Percentiles rank a stretch among this genome's conserved stretches.
These are phyloP conservation scores for Trogon melanurus DNA, from an alignment of 2,113 vertebrate species.

Conservation along the genomic window DNA sequence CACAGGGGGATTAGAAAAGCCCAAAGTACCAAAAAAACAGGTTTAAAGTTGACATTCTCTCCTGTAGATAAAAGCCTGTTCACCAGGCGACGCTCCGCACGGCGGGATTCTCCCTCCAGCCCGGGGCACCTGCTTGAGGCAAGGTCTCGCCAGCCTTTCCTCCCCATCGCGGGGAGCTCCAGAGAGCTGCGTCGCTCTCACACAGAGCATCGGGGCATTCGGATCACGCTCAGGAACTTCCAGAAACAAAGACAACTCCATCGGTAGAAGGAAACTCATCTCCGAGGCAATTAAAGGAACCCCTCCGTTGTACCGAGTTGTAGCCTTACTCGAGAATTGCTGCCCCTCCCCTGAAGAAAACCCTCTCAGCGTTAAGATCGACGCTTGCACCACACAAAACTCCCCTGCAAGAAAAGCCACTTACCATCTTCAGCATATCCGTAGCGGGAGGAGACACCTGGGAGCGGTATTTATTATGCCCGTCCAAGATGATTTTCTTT, in stretches of 20 bases:
- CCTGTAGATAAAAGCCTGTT: background rate
- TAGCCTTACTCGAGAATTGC: background rate
- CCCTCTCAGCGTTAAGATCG: accelerated
- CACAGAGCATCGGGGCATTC: background rate
- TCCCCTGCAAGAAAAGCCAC: background rate
- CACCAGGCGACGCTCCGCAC: accelerated
- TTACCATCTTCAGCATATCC: constrained; percentile 80
- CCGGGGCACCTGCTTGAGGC: background rate
- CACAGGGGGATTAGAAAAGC: background rate
- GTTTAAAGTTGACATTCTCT: background rate
- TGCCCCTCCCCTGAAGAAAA: background rate
- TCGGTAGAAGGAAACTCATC: background rate
- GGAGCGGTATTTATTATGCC: constrained; percentile 76
- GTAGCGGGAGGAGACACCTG: constrained; percentile 64
- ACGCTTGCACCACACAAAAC: background rate
- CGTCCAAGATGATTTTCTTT: constrained; percentile 63
- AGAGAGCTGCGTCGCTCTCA: background rate
- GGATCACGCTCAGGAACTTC: background rate
- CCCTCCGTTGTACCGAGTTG: accelerated
- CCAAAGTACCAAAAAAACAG: background rate
- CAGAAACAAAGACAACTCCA: background rate
- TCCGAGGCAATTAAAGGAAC: background rate
- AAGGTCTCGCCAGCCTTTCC: background rate
- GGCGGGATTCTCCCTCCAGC: background rate
- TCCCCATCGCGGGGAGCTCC: background rate